phyloP scores from a whole-genome alignment of 2,797 vertebrate species.

The Artibeus lituratus region DNA sequence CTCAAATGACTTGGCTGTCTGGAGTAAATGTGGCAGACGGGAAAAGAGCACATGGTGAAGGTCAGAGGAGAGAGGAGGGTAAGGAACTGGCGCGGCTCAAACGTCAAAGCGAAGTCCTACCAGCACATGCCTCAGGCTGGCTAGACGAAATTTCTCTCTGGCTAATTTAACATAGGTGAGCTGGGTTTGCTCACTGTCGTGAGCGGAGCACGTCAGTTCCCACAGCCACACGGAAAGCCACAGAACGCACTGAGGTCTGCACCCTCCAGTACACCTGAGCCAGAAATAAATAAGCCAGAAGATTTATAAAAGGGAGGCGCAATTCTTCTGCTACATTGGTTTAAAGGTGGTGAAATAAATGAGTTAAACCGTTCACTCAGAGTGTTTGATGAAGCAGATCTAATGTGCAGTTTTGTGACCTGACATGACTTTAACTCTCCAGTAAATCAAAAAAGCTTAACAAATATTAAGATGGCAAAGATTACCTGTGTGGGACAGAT shows the following conservation, averaged over 20 bases:
- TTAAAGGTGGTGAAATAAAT: slow-evolving; percentile 82
- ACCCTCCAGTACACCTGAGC: slow-evolving; percentile 75
- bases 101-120: slow-evolving; percentile 20
- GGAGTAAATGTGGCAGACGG: not conserved
- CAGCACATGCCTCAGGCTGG: not conserved
- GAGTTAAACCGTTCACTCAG: slow-evolving; percentile 77
- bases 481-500: slow-evolving; percentile 81
- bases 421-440: slow-evolving; percentile 82
- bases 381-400: slow-evolving; percentile 84
- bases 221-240: slow-evolving; percentile 66
- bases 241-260: slow-evolving; percentile 65
- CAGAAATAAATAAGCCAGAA: slow-evolving; percentile 81
- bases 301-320: slow-evolving; percentile 81
- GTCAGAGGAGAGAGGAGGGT: not conserved
- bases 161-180: slow-evolving; percentile 73
- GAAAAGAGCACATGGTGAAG: not conserved
- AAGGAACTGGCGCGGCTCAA: slow-evolving; percentile 25
- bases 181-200: slow-evolving; percentile 63
- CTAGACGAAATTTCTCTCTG: slow-evolving; percentile 68
- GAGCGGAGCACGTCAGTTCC: slow-evolving; percentile 72
- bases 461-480: slow-evolving; percentile 85
- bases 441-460: slow-evolving; percentile 86
- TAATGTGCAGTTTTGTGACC: slow-evolving; percentile 83
- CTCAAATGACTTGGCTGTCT: not conserved
- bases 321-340: slow-evolving; percentile 83